Evolutionary conservation across 2,797 vertebrate genomes (phyloP).

Genomic region (Lutjanus campechanus): DNA sequence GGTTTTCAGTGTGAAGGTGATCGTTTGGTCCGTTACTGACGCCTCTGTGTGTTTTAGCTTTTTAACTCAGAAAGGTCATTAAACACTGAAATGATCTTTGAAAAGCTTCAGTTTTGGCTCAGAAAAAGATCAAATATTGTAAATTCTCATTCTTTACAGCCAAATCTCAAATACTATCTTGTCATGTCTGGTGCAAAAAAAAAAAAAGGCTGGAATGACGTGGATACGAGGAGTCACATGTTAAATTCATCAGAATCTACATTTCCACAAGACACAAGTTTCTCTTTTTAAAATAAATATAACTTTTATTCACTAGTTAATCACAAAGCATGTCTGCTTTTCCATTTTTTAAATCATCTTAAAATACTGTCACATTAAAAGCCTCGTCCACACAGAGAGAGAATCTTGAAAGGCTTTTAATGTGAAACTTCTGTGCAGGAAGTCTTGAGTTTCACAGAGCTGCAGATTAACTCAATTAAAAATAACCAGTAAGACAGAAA

Average conservation of each 20-base stretch:
- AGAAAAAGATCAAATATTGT: background rate
- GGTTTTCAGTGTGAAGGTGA: background rate
- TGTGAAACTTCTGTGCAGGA: slow-evolving; percentile 6
- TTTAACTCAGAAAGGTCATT: background rate
- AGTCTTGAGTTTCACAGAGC: background rate
- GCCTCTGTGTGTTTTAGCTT: background rate
- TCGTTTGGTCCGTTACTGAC: background rate
- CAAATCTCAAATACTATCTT: background rate
- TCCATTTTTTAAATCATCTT: too few species aligned
- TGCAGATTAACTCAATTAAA: too few species aligned
- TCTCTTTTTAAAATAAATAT: background rate
- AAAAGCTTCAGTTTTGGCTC: background rate
- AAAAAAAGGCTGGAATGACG: too few species aligned
- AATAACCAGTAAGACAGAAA: background rate
- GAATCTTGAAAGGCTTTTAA: background rate
- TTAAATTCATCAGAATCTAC: background rate
- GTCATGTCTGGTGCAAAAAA: too few species aligned
- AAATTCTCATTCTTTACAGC: background rate
- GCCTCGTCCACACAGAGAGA: background rate
- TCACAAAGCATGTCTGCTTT: background rate
- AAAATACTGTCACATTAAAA: slow-evolving; percentile 12
- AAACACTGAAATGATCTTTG: background rate
- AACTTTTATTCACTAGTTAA: background rate
- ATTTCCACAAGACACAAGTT: background rate
- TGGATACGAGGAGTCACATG: too few species aligned